Evolutionary conservation across 2,888 invertebrate genomes (phyloP), one percentile per base, ranked within the genome.

Genomic region (Phragmatobia fuliginosa): DNA sequence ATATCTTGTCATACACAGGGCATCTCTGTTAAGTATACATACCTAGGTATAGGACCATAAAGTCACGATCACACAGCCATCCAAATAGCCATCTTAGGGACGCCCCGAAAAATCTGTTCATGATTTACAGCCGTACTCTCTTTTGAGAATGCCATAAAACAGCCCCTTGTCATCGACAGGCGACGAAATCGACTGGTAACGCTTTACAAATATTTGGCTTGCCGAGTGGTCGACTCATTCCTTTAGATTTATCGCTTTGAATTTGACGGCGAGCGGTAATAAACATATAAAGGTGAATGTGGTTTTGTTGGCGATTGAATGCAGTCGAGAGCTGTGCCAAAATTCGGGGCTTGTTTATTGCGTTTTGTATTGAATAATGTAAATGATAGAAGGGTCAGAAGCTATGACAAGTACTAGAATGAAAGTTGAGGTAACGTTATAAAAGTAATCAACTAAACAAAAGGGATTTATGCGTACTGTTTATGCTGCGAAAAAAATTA

Each of bases 81-180:
- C 74, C 73, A 67, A 85, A 85, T 83, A 76, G 84, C 82, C 83
- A 83, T 73, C 79, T 78, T 80, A 82, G 67, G 71, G 68, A 68
- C 74, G 65, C 79, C 80, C 81, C 81, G 77, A 90, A 91, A 90
- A 91, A 91, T 89, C 89, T 91, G 91, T 85, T 78, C 81, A 87
- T 92, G 92, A 93, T 92, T 93, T 92, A 93, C 87, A 83, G 81
- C 80, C 83, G 82, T 84, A 83, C 85, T 86, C 87, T 86, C 88
- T 87, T 87, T 87, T 80, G 88, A 91, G 91, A 85, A 90, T 83
- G 88, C 90, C 87, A 92, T 94, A 94, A 94, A 94, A 86, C 87
- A 91, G 90, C 82, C 93, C 92, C 89, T 86, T 90, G 94, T 93
- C 94, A 92, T 80, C 82, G 82, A 78, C 94, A 91, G 86, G 82